Percentiles rank a stretch among this genome's conserved stretches.
phyloP scores from a whole-genome alignment of 2,797 vertebrate genomes.

The Darevskia mixta region DNA sequence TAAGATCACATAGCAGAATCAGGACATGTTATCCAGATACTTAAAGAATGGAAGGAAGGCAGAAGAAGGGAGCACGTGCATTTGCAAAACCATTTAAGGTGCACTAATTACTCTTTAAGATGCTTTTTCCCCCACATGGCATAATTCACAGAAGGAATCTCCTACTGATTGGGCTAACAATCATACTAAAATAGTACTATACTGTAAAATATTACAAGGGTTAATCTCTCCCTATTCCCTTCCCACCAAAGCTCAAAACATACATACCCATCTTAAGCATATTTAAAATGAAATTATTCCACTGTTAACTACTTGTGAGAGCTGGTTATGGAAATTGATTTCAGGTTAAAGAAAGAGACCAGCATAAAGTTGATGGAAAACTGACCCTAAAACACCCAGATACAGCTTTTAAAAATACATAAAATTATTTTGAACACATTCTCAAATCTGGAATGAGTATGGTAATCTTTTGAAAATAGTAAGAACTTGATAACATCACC shows the following conservation, averaged over 20 bases:
- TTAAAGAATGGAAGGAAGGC: background rate
- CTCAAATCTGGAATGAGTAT: background rate
- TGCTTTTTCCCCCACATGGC: background rate
- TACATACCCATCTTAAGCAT: background rate
- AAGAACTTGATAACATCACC: background rate
- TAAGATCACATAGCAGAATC: background rate
- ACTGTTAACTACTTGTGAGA: background rate
- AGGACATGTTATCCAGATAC: constrained; percentile 6
- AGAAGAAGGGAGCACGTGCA: too few species aligned
- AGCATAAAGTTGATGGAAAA: background rate
- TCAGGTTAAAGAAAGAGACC: background rate
- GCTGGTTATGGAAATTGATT: background rate
- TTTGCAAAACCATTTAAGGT: background rate
- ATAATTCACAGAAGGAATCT: background rate
- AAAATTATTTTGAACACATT: background rate
- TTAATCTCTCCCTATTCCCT: background rate
- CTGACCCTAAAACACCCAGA: background rate
- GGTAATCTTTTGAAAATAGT: background rate
- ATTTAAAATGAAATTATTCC: background rate
- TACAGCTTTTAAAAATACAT: background rate
- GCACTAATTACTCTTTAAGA: background rate
- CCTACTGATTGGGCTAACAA: background rate
- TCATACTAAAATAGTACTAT: background rate
- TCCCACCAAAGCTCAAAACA: background rate
- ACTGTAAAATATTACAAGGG: too few species aligned